These are phyloP conservation scores for Tragopan temminckii DNA, from an alignment of 2,797 vertebrate genomes.

Conservation along the genomic window DNA sequence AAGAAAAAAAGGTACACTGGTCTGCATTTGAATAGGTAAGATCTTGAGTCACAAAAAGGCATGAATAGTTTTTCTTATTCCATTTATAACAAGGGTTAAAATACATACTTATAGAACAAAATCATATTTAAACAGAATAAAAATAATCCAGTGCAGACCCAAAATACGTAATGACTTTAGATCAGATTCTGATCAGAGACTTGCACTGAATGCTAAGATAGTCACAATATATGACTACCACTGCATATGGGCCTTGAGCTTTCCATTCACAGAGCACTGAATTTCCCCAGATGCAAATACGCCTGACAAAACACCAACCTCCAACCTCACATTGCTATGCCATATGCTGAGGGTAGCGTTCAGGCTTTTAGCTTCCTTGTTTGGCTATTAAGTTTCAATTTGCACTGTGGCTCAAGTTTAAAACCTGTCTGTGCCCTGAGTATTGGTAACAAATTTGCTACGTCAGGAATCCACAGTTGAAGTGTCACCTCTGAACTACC, in stretches of 20 bases:
- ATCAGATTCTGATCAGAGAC: background rate
- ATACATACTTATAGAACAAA: background rate
- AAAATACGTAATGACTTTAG: background rate
- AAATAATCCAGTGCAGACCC: background rate
- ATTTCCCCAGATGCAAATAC: background rate
- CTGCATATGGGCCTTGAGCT: background rate
- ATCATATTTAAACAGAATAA: background rate
- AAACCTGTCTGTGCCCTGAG: background rate
- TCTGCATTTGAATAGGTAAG: background rate
- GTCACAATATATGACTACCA: background rate
- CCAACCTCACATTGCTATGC: background rate
- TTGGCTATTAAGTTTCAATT: background rate
- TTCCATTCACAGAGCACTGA: background rate
- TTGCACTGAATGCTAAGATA: background rate
- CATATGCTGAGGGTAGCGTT: background rate
- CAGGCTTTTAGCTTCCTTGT: background rate
- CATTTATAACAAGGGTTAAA: background rate
- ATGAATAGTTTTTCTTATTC: background rate
- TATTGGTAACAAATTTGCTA: background rate
- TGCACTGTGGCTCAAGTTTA: background rate
- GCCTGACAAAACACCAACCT: background rate
- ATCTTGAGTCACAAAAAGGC: background rate
- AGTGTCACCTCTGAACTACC: background rate
- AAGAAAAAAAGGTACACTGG: background rate
- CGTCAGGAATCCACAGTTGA: accelerated